Evolutionary conservation across 1,140 invertebrate genomes (phyloP), one percentile per base, ranked within the genome.

Genomic region (Penaeus chinensis): DNA sequence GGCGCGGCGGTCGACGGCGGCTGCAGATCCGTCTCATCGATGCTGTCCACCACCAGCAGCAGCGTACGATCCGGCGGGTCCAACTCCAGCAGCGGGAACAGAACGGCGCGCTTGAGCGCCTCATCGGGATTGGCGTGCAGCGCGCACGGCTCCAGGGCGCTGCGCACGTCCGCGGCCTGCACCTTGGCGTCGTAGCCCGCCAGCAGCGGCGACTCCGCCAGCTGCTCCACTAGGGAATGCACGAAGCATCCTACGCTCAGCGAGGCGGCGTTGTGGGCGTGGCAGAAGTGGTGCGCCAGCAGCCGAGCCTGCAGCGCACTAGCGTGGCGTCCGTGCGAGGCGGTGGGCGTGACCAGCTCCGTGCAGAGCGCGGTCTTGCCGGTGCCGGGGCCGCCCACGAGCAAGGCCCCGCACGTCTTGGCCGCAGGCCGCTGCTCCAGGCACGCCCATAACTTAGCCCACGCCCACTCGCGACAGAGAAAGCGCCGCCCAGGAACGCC

Each of bases 381-480:
- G 90, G 96, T 97, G 32, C 98, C 98, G 0, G 97, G 95, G 3
- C 97, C 96, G 7, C 97, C 97, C 81, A 98, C 94, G 79, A 98
- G 94, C 20, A 98, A 92, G 2, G 96, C 95, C 0, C 97, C 97
- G 91, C 96, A 96, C 2, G 92, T 92, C 89, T 93, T 92, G 77
- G 89, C 90, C 37, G 89, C 77, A 91, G 90, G 42, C 62, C 90
- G 77, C 91, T 91, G 60, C 79, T 90, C 90, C 91, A 91, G 60
- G 92, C 90, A 87, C 91, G 88, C 87, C 3, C 95, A 95, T n/a
- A 99, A 94, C 92, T 99, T 99, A 91, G 96, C 96, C 90, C 99
- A 98, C 3, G 96, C 97, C 98, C 98, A 99, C 92, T 99, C 97
- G 22, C 98, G 94, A 91, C 96, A 96, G 92, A 95, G 95, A 91